Evolutionary conservation across 2,888 invertebrate species (phyloP).

Genomic region (Scaptodrosophila latifasciaeformis): DNA sequence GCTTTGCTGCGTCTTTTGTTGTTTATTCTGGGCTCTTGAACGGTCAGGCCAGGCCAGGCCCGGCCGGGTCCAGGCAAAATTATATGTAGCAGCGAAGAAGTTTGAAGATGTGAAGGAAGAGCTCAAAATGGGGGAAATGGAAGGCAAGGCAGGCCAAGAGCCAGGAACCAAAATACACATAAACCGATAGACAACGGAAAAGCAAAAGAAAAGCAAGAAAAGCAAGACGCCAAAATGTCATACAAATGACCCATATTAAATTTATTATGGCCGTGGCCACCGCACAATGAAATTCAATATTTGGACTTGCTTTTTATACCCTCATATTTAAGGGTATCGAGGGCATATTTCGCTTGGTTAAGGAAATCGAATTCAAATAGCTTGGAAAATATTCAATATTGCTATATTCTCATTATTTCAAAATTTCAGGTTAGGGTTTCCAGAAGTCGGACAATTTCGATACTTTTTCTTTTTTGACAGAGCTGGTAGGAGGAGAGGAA

Average conservation of each 20-base stretch:
- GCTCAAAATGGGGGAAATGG: slow-evolving; percentile 22
- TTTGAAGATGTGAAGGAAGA: slow-evolving; percentile 9
- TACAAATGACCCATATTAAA: slow-evolving; percentile 69
- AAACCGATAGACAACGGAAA: slow-evolving; percentile 23
- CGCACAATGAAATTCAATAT: slow-evolving; percentile 66
- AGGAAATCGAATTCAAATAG: too few species aligned
- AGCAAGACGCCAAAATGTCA: slow-evolving; percentile 49
- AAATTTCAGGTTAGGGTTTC: too few species aligned
- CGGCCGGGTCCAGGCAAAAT: slow-evolving; percentile 43
- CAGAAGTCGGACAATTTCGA: too few species aligned
- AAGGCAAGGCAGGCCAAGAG: slow-evolving; percentile 43
- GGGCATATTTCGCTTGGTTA: too few species aligned
- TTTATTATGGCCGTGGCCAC: slow-evolving; percentile 60
- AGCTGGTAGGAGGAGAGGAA: too few species aligned
- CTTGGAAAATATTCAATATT: too few species aligned
- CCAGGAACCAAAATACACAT: slow-evolving; percentile 12
- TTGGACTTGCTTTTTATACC: too few species aligned
- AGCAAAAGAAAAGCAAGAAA: slow-evolving; percentile 6
- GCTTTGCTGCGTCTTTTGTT: slow-evolving; percentile 64
- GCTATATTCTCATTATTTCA: too few species aligned
- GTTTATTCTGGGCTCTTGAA: slow-evolving; percentile 18
- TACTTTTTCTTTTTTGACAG: too few species aligned
- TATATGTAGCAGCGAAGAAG: slow-evolving; percentile 67
- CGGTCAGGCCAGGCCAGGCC: too few species aligned
- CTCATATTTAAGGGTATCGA: too few species aligned